These are phyloP conservation scores for Cairina moschata DNA, from an alignment of 2,113 vertebrate genomes.

Conservation along the genomic window DNA sequence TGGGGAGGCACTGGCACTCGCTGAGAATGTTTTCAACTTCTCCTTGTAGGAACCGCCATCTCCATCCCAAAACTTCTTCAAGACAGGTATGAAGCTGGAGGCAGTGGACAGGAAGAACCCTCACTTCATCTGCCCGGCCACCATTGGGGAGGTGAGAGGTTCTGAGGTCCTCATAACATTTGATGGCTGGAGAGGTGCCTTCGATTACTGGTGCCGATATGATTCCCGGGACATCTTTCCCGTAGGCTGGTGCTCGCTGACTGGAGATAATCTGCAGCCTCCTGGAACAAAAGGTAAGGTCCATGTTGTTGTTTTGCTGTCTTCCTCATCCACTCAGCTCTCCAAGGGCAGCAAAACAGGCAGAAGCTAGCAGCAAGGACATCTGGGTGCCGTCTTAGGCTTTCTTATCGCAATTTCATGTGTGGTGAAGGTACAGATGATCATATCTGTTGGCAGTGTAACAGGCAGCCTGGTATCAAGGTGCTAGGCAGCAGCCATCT, in stretches of 20 bases:
- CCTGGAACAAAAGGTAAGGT: conserved; percentile 95
- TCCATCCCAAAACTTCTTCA: conserved; percentile 96
- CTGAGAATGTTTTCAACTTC: conserved; percentile 26
- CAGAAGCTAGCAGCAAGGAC: background rate
- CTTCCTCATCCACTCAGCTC: conserved; percentile 18
- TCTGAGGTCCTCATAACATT: conserved; percentile 98
- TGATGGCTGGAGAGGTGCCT: conserved; percentile 98
- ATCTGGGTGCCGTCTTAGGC: background rate
- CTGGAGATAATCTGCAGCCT: conserved; percentile 98
- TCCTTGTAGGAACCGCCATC: conserved; percentile 90
- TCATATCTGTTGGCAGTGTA: background rate
- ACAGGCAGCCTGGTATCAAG: background rate
- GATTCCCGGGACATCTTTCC: conserved; percentile 99
- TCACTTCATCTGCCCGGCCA: conserved; percentile 98
- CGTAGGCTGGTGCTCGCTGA: conserved; percentile 96
- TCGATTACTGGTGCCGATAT: conserved; percentile 99
- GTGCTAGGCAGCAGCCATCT: background rate
- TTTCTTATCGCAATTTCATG: background rate
- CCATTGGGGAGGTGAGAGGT: conserved; percentile 96
- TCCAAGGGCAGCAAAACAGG: background rate
- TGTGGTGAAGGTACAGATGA: fast-evolving
- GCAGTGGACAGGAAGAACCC: conserved; percentile 99
- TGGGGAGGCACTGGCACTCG: background rate
- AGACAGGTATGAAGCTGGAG: conserved; percentile 98
- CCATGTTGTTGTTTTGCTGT: background rate